Conservation (phyloP, 2,797 vertebrate species). For the Silurus lanzhouensis region DNA sequence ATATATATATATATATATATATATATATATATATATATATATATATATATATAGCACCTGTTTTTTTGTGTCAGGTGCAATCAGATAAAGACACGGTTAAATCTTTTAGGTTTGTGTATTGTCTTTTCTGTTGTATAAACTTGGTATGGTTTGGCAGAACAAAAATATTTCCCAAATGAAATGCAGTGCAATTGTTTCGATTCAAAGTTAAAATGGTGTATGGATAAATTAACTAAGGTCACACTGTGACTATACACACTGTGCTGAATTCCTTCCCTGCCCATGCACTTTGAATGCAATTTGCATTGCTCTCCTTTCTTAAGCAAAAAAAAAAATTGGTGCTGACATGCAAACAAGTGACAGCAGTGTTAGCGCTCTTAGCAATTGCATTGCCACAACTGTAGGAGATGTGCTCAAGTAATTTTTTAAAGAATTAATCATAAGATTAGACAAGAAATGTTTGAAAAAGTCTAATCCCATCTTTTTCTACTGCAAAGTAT, state of each 20-base stretch:
- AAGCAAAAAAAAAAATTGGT: slow-evolving; percentile 22
- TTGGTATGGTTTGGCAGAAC: not conserved
- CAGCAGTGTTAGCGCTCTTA: not conserved
- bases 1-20: too few relatives aligned
- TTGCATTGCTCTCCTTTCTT: slow-evolving; percentile 28
- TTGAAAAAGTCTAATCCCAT: slow-evolving; percentile 65
- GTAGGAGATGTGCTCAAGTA: not conserved
- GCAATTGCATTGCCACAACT: not conserved
- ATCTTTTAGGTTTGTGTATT: not conserved
- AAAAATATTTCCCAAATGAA: not conserved
- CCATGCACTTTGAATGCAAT: slow-evolving; percentile 16
- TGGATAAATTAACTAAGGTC: not conserved
- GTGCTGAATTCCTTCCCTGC: not conserved
- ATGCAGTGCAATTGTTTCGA: not conserved
- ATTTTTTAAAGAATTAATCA: not conserved
- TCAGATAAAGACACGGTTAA: not conserved
- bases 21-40: too few relatives aligned
- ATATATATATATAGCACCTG: slow-evolving; percentile 40
- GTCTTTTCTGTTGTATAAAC: not conserved
- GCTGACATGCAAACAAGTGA: slow-evolving; percentile 21
- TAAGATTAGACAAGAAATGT: slow-evolving; percentile 11
- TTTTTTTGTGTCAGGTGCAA: slow-evolving; percentile 11
- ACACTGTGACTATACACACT: not conserved
- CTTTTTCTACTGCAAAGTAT: slow-evolving; percentile 63
- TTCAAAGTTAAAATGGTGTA: not conserved